Evolutionary conservation across 2,797 vertebrate genomes (phyloP).

Genomic region (Picus viridis): DNA sequence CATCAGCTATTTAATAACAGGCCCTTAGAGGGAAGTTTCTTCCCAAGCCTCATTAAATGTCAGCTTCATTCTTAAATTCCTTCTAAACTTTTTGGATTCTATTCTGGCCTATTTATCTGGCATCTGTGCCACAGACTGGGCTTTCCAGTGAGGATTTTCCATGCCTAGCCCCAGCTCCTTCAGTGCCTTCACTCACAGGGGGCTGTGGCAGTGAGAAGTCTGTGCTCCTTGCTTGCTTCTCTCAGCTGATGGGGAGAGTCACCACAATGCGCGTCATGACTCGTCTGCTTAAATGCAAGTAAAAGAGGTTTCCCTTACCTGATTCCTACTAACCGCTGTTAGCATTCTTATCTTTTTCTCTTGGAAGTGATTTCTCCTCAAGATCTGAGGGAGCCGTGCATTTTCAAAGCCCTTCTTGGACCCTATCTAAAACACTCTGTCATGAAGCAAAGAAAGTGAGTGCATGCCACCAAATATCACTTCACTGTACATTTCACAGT

Average conservation of each 20-base stretch:
- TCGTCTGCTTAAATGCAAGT: background rate
- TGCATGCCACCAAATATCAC: background rate
- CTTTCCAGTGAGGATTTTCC: background rate
- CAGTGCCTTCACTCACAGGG: background rate
- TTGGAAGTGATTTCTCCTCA: background rate
- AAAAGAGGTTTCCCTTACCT: background rate
- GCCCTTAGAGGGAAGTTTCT: slow-evolving; percentile 28
- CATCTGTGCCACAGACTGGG: background rate
- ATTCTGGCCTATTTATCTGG: background rate
- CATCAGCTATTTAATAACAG: slow-evolving; percentile 38
- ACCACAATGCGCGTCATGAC: rapidly evolving
- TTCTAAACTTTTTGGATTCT: slow-evolving; percentile 50
- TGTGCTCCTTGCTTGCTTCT: background rate
- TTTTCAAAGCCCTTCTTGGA: background rate
- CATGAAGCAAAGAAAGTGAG: background rate
- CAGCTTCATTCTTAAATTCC: slow-evolving; percentile 59
- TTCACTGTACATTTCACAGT: background rate
- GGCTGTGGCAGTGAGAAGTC: background rate
- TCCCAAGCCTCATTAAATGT: slow-evolving; percentile 51
- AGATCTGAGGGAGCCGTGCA: too few relatives aligned
- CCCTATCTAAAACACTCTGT: background rate
- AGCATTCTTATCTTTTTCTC: background rate
- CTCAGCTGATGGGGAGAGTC: background rate
- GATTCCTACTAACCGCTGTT: background rate
- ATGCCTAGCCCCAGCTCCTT: background rate